These are phyloP conservation scores for Araneus ventricosus DNA, from an alignment of 1,140 invertebrate species.

Conservation along the genomic window DNA sequence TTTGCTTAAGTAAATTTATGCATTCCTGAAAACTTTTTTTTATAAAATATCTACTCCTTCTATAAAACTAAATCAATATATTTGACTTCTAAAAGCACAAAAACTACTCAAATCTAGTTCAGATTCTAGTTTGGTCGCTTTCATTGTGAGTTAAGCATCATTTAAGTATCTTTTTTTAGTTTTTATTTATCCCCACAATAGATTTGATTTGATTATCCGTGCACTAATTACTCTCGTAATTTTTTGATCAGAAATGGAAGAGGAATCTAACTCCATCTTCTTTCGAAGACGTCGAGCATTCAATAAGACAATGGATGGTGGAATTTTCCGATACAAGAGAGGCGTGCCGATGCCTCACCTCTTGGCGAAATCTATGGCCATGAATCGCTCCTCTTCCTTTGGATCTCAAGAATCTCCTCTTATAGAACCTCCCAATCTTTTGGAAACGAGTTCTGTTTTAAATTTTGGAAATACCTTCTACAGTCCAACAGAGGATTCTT, in stretches of 20 bases:
- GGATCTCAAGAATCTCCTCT: conserved; percentile 36
- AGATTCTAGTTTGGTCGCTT: too few relatives aligned
- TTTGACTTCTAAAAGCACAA: too few relatives aligned
- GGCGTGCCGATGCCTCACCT: conserved; percentile 45
- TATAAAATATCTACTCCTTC: too few relatives aligned
- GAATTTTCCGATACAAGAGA: background rate
- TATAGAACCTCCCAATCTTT: conserved; percentile 21
- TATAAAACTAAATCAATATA: too few relatives aligned
- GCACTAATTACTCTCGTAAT: background rate
- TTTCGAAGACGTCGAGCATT: background rate
- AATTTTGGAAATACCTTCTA: background rate
- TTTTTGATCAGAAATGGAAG: conserved; percentile 49
- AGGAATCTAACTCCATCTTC: conserved; percentile 57
- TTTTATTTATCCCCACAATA: too few relatives aligned
- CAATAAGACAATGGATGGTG: background rate
- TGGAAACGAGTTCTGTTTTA: background rate
- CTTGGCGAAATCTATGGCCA: conserved; percentile 57
- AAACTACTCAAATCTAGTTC: too few relatives aligned
- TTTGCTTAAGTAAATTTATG: background rate
- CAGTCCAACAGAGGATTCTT: background rate
- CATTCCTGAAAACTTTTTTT: too few relatives aligned
- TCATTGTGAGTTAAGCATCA: too few relatives aligned
- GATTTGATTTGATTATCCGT: background rate
- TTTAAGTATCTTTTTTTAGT: too few relatives aligned
- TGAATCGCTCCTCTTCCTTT: conserved; percentile 53